Conservation (phyloP, 1,140 invertebrate genomes). For the Trachelipus rathkii region DNA sequence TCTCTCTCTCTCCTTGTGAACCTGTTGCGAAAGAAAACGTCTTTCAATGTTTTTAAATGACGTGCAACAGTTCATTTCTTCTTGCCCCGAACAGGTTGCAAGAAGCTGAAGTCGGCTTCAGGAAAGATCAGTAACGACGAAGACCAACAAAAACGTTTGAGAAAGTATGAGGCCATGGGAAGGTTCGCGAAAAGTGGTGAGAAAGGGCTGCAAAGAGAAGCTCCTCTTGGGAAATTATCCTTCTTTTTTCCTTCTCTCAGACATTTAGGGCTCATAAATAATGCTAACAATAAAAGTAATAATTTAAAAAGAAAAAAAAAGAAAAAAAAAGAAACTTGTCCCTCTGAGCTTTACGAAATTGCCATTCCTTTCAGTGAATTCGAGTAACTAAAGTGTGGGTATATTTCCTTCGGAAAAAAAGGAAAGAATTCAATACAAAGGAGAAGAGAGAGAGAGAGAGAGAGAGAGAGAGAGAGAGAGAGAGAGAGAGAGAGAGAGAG, state of each 20-base stretch:
- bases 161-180: background rate
- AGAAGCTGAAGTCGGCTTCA: background rate
- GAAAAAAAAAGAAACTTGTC: slow-evolving; percentile 3
- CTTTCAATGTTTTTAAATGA: background rate
- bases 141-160: background rate
- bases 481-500: background rate
- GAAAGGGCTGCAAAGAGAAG: too few species aligned
- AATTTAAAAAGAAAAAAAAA: background rate
- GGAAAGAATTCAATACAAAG: background rate
- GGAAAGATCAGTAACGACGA: background rate
- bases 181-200: background rate
- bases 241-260: background rate
- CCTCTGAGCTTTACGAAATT: background rate
- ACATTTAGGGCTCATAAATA: slow-evolving; percentile 8
- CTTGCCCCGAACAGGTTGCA: background rate
- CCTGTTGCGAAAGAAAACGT: background rate
- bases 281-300: background rate
- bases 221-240: background rate
- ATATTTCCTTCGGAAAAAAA: background rate
- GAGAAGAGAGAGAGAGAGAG: background rate
- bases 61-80: background rate
- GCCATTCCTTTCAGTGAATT: background rate
- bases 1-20: background rate
- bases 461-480: background rate
- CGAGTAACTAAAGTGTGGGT: background rate